phyloP scores from a whole-genome alignment of 2,888 invertebrate species.

The Drosophila sordidula region DNA sequence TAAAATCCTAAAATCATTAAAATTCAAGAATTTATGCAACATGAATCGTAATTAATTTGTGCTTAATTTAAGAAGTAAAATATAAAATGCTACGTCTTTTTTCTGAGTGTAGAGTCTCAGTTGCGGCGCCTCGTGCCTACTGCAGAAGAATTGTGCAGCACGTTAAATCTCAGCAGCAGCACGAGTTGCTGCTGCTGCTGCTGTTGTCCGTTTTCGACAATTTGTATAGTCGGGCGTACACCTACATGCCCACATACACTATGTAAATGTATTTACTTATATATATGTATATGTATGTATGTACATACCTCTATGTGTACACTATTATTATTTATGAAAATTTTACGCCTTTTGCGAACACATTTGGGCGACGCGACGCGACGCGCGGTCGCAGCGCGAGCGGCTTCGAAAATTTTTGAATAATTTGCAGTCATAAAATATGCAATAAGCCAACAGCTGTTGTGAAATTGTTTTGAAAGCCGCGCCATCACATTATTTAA shows the following conservation, averaged over 20 bases:
- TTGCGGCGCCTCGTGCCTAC: constrained; percentile 42
- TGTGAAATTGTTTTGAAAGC: constrained; percentile 85
- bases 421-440: constrained; percentile 85
- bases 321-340: constrained; percentile 68
- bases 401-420: constrained; percentile 83
- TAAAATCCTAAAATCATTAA: too few relatives aligned
- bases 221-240: constrained; percentile 61
- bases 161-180: constrained; percentile 45
- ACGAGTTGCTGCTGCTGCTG: constrained; percentile 21
- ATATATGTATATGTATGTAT: constrained; percentile 9
- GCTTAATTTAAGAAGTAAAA: too few relatives aligned
- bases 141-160: constrained; percentile 60
- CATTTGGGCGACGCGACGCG: constrained; percentile 6
- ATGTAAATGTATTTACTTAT: constrained; percentile 4
- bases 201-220: constrained; percentile 69
- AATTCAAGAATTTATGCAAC: too few relatives aligned
- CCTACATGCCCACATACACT: constrained; percentile 28
- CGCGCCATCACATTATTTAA: constrained; percentile 85
- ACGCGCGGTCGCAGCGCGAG: constrained; percentile 39
- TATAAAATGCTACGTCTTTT: neutral
- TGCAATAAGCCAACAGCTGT: constrained; percentile 85
- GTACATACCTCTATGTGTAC: constrained; percentile 29
- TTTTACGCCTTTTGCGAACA: constrained; percentile 59
- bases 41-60: too few relatives aligned
- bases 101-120: constrained; percentile 17